Conservation (phyloP, 2,113 vertebrate genomes). For the Aix galericulata region DNA sequence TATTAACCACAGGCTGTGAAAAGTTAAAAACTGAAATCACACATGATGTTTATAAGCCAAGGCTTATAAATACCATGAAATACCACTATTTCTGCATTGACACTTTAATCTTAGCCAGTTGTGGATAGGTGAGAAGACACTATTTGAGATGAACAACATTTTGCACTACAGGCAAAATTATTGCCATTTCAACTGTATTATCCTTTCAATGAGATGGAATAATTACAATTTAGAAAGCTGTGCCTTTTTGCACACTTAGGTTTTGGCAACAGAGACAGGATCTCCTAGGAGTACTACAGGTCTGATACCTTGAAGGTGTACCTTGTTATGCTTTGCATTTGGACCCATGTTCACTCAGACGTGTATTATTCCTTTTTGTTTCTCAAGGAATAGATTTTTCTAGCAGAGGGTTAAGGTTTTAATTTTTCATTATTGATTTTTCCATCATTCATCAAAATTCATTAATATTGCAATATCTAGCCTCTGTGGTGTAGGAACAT, state of each 20-base stretch:
- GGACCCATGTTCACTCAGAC: neutral
- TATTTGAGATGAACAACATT: neutral
- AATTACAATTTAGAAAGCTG: neutral
- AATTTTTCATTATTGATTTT: slow-evolving; percentile 9
- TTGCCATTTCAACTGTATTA: neutral
- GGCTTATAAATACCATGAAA: neutral
- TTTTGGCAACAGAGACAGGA: neutral
- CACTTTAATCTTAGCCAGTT: neutral
- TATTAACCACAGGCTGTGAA: neutral
- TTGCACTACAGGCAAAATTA: neutral
- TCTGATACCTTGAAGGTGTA: neutral
- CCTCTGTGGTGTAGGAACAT: neutral
- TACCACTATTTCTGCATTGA: neutral
- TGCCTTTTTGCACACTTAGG: neutral
- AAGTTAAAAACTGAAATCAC: neutral
- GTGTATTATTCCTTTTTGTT: neutral
- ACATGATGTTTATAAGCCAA: neutral
- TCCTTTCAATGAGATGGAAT: neutral
- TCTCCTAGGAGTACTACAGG: neutral
- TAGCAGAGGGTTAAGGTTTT: neutral
- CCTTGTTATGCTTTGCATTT: neutral
- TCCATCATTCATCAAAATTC: neutral
- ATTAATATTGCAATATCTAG: slow-evolving; percentile 22
- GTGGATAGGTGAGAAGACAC: neutral
- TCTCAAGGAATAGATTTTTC: neutral